Evolutionary conservation across 2,113 vertebrate genomes (phyloP), one percentile per base, ranked within the genome.

Genomic region (Pongo abelii): DNA sequence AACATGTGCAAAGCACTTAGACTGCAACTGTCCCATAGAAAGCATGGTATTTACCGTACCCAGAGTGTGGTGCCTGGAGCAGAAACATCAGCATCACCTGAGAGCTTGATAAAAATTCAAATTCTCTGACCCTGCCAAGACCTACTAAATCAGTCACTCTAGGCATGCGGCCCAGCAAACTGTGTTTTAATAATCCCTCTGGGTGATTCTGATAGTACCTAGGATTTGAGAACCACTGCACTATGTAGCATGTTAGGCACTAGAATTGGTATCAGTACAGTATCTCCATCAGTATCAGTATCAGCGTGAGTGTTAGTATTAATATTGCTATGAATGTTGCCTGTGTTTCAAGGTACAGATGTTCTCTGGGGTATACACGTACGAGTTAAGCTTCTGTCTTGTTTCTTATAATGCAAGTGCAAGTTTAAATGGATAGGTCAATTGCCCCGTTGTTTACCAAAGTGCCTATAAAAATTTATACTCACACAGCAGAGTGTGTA

Each of bases 41-140:
- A 35, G 18, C 4, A 17, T 12, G 6, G 0, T 0, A 6, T 43
- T 12, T 70, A 0, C 1, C 6, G 4, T 46, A 25, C 9, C 55
- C 40, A 30, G 18, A 64, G 1, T 10, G 4, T 48, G 59, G 14
- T 16, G 9, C 14, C 4, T 38, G 25, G 23, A 27, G 32, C 9
- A 38, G 69, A 6, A 32, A 25, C 74, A 10, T 8, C 59, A 40
- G 40, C 1, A 43, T 14, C 4, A 38, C 27, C n/a, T 8, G n/a
- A 22, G 20, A 43, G 12, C 17, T 22, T 5, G 3, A 35, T 48
- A 46, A 64, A 22, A 32, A 74, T 43, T 43, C n/a, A 52, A 16
- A 22, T 69, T 59, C 40, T 64, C 11, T 6, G 6, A 23, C 11
- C 8, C 8, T 0, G 13, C 8, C 2, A 16, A 30, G 69, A 40